Percentiles rank a stretch among this genome's conserved stretches.
These are phyloP conservation scores for Bemisia tabaci DNA, from an alignment of 1,140 invertebrate genomes.

Conservation along the genomic window DNA sequence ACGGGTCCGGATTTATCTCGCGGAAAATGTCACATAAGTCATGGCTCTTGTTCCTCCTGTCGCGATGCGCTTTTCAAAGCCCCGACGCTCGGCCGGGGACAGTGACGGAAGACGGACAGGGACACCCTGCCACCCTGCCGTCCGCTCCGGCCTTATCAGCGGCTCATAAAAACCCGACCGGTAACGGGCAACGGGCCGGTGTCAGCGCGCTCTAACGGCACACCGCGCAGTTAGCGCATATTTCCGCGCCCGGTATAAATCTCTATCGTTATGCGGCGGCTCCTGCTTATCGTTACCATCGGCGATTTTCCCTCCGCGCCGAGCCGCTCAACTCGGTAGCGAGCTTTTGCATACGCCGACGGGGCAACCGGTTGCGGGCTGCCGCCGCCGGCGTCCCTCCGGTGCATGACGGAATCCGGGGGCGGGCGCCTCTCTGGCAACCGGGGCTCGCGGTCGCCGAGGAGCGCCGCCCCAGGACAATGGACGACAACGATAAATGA, in stretches of 20 bases:
- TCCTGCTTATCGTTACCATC: not conserved
- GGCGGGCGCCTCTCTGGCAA: too few species aligned
- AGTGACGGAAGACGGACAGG: not conserved
- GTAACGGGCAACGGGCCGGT: not conserved
- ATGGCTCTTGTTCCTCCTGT: not conserved
- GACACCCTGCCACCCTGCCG: not conserved
- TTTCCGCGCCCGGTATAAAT: not conserved
- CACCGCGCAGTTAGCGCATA: not conserved
- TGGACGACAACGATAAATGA: not conserved
- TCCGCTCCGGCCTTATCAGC: not conserved
- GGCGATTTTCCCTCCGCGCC: not conserved
- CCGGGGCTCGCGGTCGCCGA: too few species aligned
- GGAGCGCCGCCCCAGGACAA: not conserved
- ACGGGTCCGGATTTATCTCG: too few species aligned
- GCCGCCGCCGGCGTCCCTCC: too few species aligned
- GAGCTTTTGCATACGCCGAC: not conserved
- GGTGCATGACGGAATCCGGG: too few species aligned
- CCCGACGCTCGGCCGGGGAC: too few species aligned
- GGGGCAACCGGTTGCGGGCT: not conserved
- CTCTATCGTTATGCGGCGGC: not conserved
- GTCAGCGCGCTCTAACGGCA: not conserved
- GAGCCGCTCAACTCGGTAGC: not conserved
- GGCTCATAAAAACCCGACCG: not conserved
- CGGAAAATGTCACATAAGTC: not conserved
- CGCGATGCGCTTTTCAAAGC: not conserved